Evolutionary conservation across 2,113 vertebrate species (phyloP).

Genomic region (Azemiops feae): DNA sequence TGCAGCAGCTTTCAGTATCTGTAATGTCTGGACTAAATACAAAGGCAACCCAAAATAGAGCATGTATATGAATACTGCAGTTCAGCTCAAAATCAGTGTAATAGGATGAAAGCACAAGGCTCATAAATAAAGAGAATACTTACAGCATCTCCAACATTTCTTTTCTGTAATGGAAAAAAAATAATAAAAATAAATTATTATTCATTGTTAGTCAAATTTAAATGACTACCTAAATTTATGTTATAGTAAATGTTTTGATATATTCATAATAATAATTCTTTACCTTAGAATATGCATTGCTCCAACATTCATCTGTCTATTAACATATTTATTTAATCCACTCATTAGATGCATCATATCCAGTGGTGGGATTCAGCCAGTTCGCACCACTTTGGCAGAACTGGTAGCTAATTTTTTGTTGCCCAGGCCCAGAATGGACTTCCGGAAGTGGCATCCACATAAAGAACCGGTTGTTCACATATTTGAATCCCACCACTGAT

Average conservation of each 20-base stretch:
- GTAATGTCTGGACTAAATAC: not conserved
- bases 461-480: too few species aligned
- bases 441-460: too few species aligned
- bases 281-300: not conserved
- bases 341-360: not conserved
- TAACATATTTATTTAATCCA: not conserved
- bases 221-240: not conserved
- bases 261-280: not conserved
- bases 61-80: not conserved
- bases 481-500: too few species aligned
- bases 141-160: conserved; percentile 61
- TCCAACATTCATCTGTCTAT: not conserved
- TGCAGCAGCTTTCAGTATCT: not conserved
- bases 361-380: too few species aligned
- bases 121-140: conserved; percentile 51
- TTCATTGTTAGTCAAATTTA: not conserved
- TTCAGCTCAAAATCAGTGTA: not conserved
- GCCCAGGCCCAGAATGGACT: too few species aligned
- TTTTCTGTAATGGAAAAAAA: conserved; percentile 67
- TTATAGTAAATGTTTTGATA: not conserved
- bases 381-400: too few species aligned
- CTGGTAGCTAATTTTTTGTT: too few species aligned
- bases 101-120: not conserved
- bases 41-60: not conserved
- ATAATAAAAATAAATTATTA: not conserved